These are phyloP conservation scores for Shinisaurus crocodilurus DNA, from an alignment of 2,113 vertebrate genomes.

Conservation along the genomic window DNA sequence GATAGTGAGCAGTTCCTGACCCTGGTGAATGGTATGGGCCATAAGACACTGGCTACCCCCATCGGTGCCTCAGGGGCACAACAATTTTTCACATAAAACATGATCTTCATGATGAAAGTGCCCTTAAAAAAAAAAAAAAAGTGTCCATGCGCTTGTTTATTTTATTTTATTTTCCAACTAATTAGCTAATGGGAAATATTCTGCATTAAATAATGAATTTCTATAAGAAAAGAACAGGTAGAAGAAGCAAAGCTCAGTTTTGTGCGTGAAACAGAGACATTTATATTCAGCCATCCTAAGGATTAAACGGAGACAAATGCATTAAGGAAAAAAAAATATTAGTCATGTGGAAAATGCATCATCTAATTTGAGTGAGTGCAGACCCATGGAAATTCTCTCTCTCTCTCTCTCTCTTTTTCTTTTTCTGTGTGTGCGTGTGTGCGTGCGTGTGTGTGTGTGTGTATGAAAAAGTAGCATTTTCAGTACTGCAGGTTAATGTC, in stretches of 20 bases:
- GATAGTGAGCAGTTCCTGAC: too few relatives aligned
- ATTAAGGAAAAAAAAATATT: slow-evolving; percentile 25
- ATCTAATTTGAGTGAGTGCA: slow-evolving; percentile 40
- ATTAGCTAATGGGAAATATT: slow-evolving; percentile 52
- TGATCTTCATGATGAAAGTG: too few relatives aligned
- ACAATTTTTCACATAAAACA: too few relatives aligned
- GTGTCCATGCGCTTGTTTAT: too few relatives aligned
- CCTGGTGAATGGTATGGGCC: too few relatives aligned
- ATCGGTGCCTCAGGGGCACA: too few relatives aligned
- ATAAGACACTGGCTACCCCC: too few relatives aligned
- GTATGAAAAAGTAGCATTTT: slow-evolving; percentile 34
- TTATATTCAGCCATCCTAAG: slow-evolving; percentile 35
- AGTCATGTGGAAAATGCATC: slow-evolving; percentile 41
- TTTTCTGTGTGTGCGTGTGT: slow-evolving; percentile 5
- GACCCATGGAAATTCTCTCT: slow-evolving; percentile 32
- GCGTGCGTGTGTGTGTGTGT: not conserved
- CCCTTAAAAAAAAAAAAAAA: too few relatives aligned
- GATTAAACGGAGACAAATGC: slow-evolving; percentile 46
- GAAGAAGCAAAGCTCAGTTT: slow-evolving; percentile 46
- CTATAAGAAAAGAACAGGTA: slow-evolving; percentile 33
- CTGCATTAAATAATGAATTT: slow-evolving; percentile 48
- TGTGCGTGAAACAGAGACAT: slow-evolving; percentile 38
- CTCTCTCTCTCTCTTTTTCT: too few relatives aligned
- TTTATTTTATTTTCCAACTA: not conserved
- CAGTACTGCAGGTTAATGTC: slow-evolving; percentile 27